Percentiles rank a stretch among this genome's conserved stretches.
phyloP scores from a whole-genome alignment of 2,888 invertebrate genomes.

The Spialia ferax region DNA sequence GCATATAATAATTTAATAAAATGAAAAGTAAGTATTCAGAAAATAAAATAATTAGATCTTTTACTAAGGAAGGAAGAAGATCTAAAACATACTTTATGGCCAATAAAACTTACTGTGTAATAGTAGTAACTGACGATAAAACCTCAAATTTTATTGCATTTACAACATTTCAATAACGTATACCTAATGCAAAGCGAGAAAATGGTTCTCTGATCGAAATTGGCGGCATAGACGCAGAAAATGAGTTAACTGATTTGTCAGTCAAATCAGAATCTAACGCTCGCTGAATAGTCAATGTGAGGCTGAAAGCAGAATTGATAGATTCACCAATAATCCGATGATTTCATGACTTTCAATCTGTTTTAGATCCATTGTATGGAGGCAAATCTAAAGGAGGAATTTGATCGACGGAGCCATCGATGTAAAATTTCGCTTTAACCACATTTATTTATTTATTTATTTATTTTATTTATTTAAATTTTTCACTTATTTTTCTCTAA shows the following conservation, averaged over 20 bases:
- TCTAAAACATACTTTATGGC: background rate
- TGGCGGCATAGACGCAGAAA: slow-evolving; percentile 17
- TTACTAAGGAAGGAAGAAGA: background rate
- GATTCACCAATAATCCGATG: slow-evolving; percentile 20
- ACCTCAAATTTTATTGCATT: background rate
- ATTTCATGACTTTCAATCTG: slow-evolving; percentile 19
- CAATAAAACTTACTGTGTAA: background rate
- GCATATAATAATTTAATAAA: too few species aligned
- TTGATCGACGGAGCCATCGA: background rate
- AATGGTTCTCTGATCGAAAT: slow-evolving; percentile 13
- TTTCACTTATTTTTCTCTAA: too few species aligned
- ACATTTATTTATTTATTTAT: too few species aligned
- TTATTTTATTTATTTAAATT: too few species aligned
- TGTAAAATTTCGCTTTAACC: too few species aligned
- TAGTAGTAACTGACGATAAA: background rate
- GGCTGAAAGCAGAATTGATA: slow-evolving; percentile 25
- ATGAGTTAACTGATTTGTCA: slow-evolving; percentile 38
- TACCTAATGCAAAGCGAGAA: slow-evolving; percentile 33
- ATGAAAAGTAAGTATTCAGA: too few species aligned
- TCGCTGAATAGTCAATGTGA: slow-evolving; percentile 20
- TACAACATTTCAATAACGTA: background rate
- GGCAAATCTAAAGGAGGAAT: background rate
- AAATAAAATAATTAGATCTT: too few species aligned
- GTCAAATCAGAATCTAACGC: slow-evolving; percentile 34
- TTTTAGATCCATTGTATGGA: background rate